These are phyloP conservation scores for Eolophus roseicapilla DNA, from an alignment of 2,113 vertebrate species.

Conservation along the genomic window DNA sequence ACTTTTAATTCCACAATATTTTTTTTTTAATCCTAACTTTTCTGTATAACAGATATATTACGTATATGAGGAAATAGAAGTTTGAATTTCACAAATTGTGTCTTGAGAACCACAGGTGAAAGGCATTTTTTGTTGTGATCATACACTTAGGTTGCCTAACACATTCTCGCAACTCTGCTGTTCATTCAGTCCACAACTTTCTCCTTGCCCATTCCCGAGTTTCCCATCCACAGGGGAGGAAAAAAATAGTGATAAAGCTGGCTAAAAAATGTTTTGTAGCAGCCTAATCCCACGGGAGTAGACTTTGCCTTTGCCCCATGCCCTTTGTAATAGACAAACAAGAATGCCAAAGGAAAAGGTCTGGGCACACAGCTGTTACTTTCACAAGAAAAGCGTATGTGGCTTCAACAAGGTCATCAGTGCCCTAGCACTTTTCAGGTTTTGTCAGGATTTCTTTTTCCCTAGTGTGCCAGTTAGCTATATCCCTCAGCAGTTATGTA, in stretches of 20 bases:
- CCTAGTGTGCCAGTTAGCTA: background rate
- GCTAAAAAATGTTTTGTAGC: background rate
- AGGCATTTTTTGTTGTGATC: background rate
- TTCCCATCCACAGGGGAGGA: background rate
- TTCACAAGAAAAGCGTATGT: accelerated
- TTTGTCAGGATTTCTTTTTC: background rate
- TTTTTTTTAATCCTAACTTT: background rate
- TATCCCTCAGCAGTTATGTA: background rate
- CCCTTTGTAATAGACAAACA: background rate
- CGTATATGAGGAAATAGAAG: background rate
- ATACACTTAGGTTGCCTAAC: background rate
- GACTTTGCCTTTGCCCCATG: background rate
- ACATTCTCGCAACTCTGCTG: background rate
- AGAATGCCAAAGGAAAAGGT: background rate
- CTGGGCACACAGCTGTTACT: background rate
- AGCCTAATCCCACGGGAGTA: background rate
- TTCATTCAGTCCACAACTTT: background rate
- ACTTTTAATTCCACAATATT: background rate
- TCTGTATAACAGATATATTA: background rate
- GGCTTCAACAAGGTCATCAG: background rate
- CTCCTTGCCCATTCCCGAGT: background rate
- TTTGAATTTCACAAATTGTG: background rate
- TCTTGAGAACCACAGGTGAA: background rate
- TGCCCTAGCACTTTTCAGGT: background rate
- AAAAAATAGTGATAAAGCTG: background rate